phyloP scores from a whole-genome alignment of 2,888 invertebrate genomes.

The Lordiphosa andalusiaca region DNA sequence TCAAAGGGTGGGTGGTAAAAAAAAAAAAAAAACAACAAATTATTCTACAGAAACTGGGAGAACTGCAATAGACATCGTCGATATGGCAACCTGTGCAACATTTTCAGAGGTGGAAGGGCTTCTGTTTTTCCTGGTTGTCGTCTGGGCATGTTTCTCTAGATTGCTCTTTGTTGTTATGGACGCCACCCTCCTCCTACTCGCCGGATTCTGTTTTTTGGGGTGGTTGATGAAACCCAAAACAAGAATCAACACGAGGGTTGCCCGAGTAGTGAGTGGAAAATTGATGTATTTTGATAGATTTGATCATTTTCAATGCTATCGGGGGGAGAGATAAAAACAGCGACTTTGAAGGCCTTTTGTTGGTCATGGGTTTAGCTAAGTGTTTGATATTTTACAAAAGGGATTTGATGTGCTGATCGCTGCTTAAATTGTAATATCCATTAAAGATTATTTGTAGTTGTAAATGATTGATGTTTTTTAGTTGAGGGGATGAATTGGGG shows the following conservation, averaged over 20 bases:
- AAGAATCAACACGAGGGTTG: constrained; percentile 49
- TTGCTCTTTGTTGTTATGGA: constrained; percentile 39
- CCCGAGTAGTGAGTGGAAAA: constrained; percentile 25
- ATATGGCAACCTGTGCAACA: constrained; percentile 70
- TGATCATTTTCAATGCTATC: constrained; percentile 22
- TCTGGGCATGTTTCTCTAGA: constrained; percentile 41
- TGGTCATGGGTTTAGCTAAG: constrained; percentile 4
- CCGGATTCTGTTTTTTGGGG: constrained; percentile 53
- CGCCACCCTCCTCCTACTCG: background rate
- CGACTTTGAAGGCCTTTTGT: constrained; percentile 1
- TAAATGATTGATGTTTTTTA: constrained; percentile 3
- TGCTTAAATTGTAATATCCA: constrained; percentile 8
- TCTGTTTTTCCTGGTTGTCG: constrained; percentile 43
- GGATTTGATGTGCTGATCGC: constrained; percentile 5
- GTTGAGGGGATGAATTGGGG: no score
- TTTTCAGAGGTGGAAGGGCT: constrained; percentile 48
- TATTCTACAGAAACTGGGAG: constrained; percentile 54
- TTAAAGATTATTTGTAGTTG: constrained; percentile 10
- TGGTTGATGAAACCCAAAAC: constrained; percentile 44
- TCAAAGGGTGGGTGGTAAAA: constrained; percentile 38
- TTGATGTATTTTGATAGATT: constrained; percentile 47
- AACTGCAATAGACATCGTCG: constrained; percentile 59
- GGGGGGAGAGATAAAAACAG: constrained; percentile 1
- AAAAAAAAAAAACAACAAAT: constrained; percentile 72
- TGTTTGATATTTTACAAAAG: constrained; percentile 7